Conservation (phyloP, 2,797 vertebrate genomes). For the Chanos chanos region DNA sequence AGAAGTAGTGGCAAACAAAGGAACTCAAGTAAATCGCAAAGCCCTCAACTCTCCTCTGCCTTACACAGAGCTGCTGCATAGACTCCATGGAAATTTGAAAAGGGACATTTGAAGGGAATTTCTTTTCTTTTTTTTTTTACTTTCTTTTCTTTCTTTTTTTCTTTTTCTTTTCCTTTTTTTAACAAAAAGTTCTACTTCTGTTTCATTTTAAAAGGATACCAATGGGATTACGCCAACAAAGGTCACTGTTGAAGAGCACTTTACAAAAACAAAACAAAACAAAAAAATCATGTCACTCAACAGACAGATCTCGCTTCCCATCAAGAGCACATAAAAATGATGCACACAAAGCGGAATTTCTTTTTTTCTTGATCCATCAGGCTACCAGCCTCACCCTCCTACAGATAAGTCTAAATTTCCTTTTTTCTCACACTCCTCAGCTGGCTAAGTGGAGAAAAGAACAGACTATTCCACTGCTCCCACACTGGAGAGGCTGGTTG, state of each 20-base stretch:
- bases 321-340: conserved; percentile 10
- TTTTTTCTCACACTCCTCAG: conserved; percentile 55
- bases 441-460: conserved; percentile 41
- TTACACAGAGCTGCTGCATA: conserved; percentile 7
- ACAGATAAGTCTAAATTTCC: conserved; percentile 42
- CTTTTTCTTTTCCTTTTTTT: too few relatives aligned
- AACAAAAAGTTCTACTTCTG: too few relatives aligned
- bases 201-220: too few relatives aligned
- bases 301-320: conserved; percentile 19
- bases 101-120: too few relatives aligned
- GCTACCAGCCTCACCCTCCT: conserved; percentile 28
- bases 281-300: neutral
- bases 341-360: conserved; percentile 23
- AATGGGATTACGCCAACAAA: too few relatives aligned
- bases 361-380: conserved; percentile 27
- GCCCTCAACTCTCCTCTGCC: neutral
- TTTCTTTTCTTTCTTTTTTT: too few relatives aligned
- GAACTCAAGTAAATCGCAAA: neutral
- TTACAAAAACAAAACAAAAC: neutral
- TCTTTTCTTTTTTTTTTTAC: too few relatives aligned
- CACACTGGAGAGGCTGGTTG: neutral
- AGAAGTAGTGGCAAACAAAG: conserved; percentile 26
- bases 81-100: too few relatives aligned
- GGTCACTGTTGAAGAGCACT: conserved; percentile 7
- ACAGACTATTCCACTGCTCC: conserved; percentile 11